phyloP scores from a whole-genome alignment of 2,888 invertebrate species.

The Callosobruchus maculatus region DNA sequence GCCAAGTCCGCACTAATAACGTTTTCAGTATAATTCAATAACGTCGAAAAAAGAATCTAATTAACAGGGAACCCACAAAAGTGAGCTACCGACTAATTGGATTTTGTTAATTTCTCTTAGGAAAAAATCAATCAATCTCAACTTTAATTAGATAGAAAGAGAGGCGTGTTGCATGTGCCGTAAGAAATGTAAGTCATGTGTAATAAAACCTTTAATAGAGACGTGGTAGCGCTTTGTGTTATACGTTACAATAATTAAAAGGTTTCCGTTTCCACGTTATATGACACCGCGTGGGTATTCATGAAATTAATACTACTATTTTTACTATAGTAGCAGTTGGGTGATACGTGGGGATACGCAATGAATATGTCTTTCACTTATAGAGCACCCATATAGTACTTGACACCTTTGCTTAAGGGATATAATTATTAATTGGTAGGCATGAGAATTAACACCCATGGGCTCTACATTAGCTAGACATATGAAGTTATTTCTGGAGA shows the following conservation, averaged over 20 bases:
- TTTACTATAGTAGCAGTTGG: not conserved
- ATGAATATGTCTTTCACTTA: not conserved
- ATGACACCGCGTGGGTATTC: not conserved
- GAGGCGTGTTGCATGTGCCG: constrained; percentile 10
- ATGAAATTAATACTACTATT: not conserved
- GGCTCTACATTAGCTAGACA: too few species aligned
- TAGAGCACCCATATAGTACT: not conserved
- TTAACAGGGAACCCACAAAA: constrained; percentile 23
- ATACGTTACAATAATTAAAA: constrained; percentile 4
- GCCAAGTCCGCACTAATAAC: not conserved
- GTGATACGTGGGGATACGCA: not conserved
- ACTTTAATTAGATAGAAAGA: constrained; percentile 18
- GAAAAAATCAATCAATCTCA: constrained; percentile 24
- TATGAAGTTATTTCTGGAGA: too few species aligned
- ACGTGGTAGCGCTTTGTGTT: not conserved
- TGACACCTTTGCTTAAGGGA: not conserved
- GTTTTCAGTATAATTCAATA: constrained; percentile 14
- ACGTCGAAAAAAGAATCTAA: constrained; percentile 16
- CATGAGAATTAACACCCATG: too few species aligned
- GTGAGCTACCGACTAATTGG: constrained; percentile 24
- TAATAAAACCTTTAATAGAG: constrained; percentile 2
- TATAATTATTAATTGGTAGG: too few species aligned
- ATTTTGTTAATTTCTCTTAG: constrained; percentile 28
- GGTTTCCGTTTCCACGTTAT: constrained; percentile 8
- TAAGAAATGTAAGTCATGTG: constrained; percentile 7